These are phyloP conservation scores for Corynorhinus townsendii DNA, from an alignment of 2,113 vertebrate species.

Conservation along the genomic window DNA sequence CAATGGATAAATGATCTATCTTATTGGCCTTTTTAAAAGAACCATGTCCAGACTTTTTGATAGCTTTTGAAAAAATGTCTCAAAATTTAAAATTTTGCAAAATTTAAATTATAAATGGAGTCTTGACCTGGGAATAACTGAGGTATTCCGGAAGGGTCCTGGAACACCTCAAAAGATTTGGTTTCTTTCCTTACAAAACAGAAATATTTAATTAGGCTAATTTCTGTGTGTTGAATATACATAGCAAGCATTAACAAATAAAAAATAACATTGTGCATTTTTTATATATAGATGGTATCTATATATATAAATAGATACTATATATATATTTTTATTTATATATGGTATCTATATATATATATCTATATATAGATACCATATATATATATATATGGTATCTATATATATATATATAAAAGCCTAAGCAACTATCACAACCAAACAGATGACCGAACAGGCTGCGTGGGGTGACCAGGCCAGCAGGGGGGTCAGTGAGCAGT, in stretches of 20 bases:
- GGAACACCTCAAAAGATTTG: neutral
- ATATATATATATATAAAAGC: no score
- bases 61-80: neutral
- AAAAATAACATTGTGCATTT: neutral
- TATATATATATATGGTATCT: no score
- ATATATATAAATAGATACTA: no score
- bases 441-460: no score
- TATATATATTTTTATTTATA: no score
- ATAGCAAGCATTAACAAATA: neutral
- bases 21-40: neutral
- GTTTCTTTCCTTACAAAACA: neutral
- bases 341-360: no score
- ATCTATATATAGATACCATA: no score
- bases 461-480: no score
- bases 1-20: neutral
- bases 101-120: neutral
- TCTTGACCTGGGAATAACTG: neutral
- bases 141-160: neutral
- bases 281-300: no score
- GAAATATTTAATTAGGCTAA: neutral
- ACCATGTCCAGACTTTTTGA: neutral
- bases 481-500: no score
- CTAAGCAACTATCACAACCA: no score
- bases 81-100: neutral
- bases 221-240: neutral